Evolutionary conservation across 2,888 invertebrate genomes (phyloP), one percentile per base, ranked within the genome.

Genomic region (Drosophila ustulata): DNA sequence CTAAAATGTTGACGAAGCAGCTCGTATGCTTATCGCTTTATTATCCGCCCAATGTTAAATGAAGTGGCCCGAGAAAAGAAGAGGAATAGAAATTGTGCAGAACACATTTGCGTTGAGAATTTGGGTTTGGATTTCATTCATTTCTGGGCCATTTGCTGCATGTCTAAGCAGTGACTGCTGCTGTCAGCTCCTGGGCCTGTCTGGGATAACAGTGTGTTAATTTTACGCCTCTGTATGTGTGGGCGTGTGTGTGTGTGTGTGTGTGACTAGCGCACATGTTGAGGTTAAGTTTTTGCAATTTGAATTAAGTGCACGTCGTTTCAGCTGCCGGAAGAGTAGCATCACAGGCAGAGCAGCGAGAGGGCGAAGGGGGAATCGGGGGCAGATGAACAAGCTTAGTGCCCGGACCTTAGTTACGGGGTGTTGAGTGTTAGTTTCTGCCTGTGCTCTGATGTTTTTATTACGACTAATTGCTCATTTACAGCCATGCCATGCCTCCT

Each of bases 391-490:
- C 30, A 5, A 55, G 55, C 59, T 64, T 41, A 26, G 43, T 32
- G 39, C 34, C 30, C 61, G 43, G 53, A 28, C 53, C 52, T 37
- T 41, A 28, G 74, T 55, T 37, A 47, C 25, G 41, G 56, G 53
- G 50, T 68, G 61, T 78, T 62, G 69, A 69, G 63, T 73, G 73
- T 68, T 75, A 69, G 69, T 72, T 63, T 65, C 53, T 51, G 66
- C 51, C 65, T 58, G 47, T 39, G 46, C 65, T 52, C 68, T 70
- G 81, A 80, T 86, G 83, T 78, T 84, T 88, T 86, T 85, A 82
- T 85, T 83, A 77, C 70, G 66, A 69, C 87, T 85, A 88, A 85
- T 85, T 85, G 89, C 82, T 88, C 89, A 89, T 81, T 85, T 87
- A 71, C 79, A 81, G 73, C 37, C 61, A 51, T 58, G 63, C 41